phyloP scores from a whole-genome alignment of 2,888 invertebrate genomes.

The Pollenia amentaria region DNA sequence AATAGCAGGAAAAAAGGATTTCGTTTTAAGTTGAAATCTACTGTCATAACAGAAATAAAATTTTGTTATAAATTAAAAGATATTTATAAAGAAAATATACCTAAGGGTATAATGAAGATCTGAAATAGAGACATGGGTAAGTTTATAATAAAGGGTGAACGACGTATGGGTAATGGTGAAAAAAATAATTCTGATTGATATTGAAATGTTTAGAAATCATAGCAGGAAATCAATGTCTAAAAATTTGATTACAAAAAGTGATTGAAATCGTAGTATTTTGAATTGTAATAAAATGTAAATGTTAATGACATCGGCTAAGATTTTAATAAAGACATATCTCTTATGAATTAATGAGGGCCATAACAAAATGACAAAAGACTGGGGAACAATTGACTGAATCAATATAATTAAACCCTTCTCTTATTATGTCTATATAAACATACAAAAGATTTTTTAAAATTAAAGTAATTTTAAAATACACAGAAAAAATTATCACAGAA shows the following conservation, averaged over 20 bases:
- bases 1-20: background rate
- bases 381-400: background rate
- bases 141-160: conserved; percentile 2
- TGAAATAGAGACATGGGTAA: background rate
- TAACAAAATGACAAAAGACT: background rate
- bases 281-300: background rate
- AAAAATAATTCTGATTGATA: conserved; percentile 23
- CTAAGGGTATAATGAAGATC: background rate
- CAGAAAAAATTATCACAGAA: too few species aligned
- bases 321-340: background rate
- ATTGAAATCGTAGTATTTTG: background rate
- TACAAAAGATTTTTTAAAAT: too few species aligned
- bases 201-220: conserved; percentile 20
- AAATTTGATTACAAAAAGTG: conserved; percentile 14
- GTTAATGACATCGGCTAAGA: background rate
- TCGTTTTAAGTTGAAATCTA: conserved; percentile 46
- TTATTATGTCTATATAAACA: too few species aligned
- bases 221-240: conserved; percentile 27
- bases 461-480: too few species aligned
- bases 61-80: conserved; percentile 13
- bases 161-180: background rate
- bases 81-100: background rate
- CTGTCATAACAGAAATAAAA: conserved; percentile 49
- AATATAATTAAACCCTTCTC: background rate
- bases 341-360: background rate